Base-by-base conservation (phyloP, 2,888 invertebrate species). In the Lasius platythorax region DNA sequence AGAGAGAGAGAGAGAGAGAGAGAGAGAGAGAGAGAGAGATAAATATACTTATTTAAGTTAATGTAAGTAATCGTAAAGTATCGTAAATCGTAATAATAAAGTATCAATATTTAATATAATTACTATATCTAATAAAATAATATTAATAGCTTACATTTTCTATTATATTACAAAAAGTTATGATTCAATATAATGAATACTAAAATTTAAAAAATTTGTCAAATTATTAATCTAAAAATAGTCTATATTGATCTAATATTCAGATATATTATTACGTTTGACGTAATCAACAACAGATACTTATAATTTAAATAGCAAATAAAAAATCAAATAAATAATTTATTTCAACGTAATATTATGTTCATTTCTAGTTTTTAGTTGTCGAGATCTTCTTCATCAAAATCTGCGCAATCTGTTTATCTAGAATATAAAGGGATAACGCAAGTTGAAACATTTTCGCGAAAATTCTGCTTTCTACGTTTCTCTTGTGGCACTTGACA, bases 401-500 rank as follows among this genome's bases (percentile, higher is more conserved):
- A 74, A 74, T 43, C 15, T 2, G 63, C 15, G 46, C 33, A 64
- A 63, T 64, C 33, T 43, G 33, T 46, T 74, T 74, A 15, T 43
- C 11, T 0, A 15, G 43, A 30, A 46, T 63, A 33, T 64, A 75
- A 75, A 15, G 33, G n/a, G 3, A 63, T 30, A 15, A 46, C 23
- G n/a, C 1, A 63, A 74, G 46, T 46, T 64, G n/a, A 63, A 46
- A 46, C 46, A 75, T 23, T 30, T 15, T 9, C 33, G 30, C 2
- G 63, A 15, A 43, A 64, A 63, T 46, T 64, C 63, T 63, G n/a
- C 18, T 18, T 28, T 74, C 43, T 74, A n/a, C 43, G 23, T 43
- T 5, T 37, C 37, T 37, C 37, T 63, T 15, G 15, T 46, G 15
- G n/a, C 15, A 46, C 75, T 63, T 63, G 63, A 75, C 63, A 75